A percentile compares a stretch with the other conserved stretches of the same genome.
These are phyloP conservation scores for Strigamia transsilvanica DNA, from an alignment of 2,888 invertebrate genomes.

Conservation along the genomic window DNA sequence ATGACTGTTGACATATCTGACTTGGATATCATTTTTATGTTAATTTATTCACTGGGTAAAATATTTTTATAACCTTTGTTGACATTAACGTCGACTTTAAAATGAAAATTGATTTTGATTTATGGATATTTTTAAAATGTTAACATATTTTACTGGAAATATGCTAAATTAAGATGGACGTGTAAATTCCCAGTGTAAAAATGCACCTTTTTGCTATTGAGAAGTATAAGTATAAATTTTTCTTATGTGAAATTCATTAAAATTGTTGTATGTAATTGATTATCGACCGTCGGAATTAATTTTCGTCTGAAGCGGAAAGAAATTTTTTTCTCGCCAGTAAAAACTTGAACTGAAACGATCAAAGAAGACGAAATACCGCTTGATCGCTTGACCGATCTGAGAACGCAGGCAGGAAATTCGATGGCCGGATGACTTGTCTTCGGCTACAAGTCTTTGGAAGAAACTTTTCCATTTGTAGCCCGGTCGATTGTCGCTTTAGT, in stretches of 20 bases:
- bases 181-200: no score
- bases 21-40: background rate
- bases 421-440: slow-evolving; percentile 41
- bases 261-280: no score
- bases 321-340: no score
- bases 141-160: no score
- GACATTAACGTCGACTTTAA: background rate
- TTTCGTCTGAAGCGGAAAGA: no score
- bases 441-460: background rate
- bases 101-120: no score
- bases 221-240: no score
- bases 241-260: no score
- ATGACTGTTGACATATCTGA: slow-evolving; percentile 13
- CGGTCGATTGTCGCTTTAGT: slow-evolving; percentile 5
- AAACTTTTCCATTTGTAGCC: slow-evolving; percentile 31
- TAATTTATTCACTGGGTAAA: background rate
- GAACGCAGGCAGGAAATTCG: slow-evolving; percentile 24
- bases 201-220: no score
- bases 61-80: background rate
- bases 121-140: no score
- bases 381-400: slow-evolving; percentile 12
- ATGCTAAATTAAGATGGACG: no score
- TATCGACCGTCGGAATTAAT: no score
- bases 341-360: background rate
- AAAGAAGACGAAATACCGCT: slow-evolving; percentile 5